Base-by-base conservation (phyloP, 2,888 invertebrate species). In the Cephonodes hylas region DNA sequence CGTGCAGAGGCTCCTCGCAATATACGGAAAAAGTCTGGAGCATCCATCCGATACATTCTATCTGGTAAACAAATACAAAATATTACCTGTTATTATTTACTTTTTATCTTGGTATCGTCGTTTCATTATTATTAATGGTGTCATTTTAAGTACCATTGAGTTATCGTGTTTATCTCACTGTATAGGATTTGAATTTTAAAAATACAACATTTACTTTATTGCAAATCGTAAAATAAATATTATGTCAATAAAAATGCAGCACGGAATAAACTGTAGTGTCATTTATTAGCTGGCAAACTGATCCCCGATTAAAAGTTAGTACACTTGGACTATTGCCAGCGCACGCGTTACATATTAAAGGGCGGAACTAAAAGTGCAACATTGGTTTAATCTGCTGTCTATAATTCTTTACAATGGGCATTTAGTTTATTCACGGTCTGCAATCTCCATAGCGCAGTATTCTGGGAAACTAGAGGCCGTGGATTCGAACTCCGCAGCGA, bases 1-100 rank as follows among this genome's bases (percentile, higher is more conserved):
- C 88, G 96, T 97, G 10, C 98, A 98, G 85, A 93, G 98, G 59
- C 93, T 98, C 42, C 93, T 97, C 80, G 97, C 97, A 0, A 95
- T 96, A 63, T 96, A 97, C 75, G 95, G 90, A 56, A 91, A 91
- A 74, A 86, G 83, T 58, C 78, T 91, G 70, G 87, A 93, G 58
- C 82, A 86, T 25, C 93, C 93, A 0, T 88, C 92, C 25, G 87
- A 86, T 31, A 89, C 89, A 1, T 89, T 94, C 66, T 85, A 88
- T 62, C 71, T 85, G 89, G 93, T 93, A 83, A 80, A 69, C 8
- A 18, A 23, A 44, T 44, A 5, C n/a, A n/a, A n/a, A n/a, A n/a
- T n/a, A n/a, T n/a, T n/a, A n/a, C n/a, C n/a, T n/a, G n/a, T n/a
- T n/a, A n/a, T n/a, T n/a, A n/a, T n/a, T n/a, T n/a, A n/a, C n/a